Evolutionary conservation across 2,113 vertebrate genomes (phyloP).

Genomic region (Camelus bactrianus): DNA sequence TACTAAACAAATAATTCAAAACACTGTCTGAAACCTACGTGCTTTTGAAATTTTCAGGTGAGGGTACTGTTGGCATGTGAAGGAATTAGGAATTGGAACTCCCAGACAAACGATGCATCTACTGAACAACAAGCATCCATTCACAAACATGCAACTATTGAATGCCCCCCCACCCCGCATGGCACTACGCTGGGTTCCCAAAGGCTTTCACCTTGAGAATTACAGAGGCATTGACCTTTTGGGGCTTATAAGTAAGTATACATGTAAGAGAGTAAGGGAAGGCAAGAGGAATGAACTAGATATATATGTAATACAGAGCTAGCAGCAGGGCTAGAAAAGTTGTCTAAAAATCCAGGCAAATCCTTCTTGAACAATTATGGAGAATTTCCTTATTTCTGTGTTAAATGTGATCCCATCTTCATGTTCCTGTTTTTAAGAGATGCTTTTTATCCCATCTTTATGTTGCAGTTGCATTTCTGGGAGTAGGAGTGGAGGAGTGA

Average conservation of each 20-base stretch:
- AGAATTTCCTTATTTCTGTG: conserved; percentile 34
- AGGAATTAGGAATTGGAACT: background rate
- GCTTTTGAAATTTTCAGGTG: background rate
- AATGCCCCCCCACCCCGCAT: background rate
- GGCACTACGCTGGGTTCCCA: background rate
- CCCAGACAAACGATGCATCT: too few species aligned
- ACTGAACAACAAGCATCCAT: background rate
- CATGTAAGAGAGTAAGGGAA: background rate
- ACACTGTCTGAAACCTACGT: background rate
- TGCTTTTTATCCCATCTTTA: background rate
- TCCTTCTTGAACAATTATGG: background rate
- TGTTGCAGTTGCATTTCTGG: background rate
- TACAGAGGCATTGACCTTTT: background rate
- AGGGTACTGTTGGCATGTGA: background rate
- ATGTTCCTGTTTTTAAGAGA: background rate
- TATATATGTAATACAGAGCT: background rate
- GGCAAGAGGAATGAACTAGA: background rate
- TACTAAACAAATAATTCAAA: background rate
- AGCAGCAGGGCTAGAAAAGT: background rate
- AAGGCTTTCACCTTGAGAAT: background rate
- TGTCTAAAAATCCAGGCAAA: background rate
- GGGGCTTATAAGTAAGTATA: background rate
- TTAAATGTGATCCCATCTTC: background rate
- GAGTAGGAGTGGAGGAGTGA: background rate
- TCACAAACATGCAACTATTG: background rate